Evolutionary conservation across 2,888 invertebrate genomes (phyloP).

Genomic region (Lordiphosa andalusiaca): DNA sequence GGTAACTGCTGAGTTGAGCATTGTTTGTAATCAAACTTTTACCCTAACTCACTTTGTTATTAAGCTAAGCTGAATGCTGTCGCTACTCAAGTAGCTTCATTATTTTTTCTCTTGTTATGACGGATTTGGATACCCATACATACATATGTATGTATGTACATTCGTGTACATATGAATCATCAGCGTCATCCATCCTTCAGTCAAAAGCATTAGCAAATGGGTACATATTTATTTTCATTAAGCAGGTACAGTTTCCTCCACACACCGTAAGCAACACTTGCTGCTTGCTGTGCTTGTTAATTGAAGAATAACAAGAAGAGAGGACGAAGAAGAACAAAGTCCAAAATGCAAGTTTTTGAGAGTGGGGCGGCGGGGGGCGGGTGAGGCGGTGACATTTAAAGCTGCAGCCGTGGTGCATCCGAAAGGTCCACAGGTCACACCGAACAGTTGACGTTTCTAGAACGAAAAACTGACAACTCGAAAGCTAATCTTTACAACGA

Average conservation of each 20-base stretch:
- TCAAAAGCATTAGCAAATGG: constrained; percentile 16
- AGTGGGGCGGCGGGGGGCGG: background rate
- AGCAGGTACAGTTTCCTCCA: constrained; percentile 29
- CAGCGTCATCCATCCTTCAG: background rate
- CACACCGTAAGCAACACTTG: background rate
- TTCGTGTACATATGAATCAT: constrained; percentile 22
- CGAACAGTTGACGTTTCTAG: constrained; percentile 53
- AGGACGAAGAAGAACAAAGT: constrained; percentile 16
- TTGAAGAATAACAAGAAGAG: constrained; percentile 21
- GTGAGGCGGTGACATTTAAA: constrained; percentile 26
- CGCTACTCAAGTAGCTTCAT: constrained; percentile 1
- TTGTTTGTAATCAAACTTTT: no score
- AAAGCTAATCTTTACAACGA: constrained; percentile 14
- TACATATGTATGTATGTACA: constrained; percentile 9
- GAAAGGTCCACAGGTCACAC: constrained; percentile 67
- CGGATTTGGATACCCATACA: background rate
- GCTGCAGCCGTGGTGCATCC: constrained; percentile 11
- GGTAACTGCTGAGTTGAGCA: no score
- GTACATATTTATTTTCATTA: background rate
- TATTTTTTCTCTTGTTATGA: constrained; percentile 7
- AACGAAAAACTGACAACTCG: constrained; percentile 50
- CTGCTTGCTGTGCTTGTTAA: constrained; percentile 23
- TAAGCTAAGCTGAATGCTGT: no score
- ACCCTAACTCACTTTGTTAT: no score
- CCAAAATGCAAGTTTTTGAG: constrained; percentile 22